Percentiles rank a stretch among this genome's conserved stretches.
These are phyloP conservation scores for Belgica antarctica DNA, from an alignment of 2,888 invertebrate species.

Conservation along the genomic window DNA sequence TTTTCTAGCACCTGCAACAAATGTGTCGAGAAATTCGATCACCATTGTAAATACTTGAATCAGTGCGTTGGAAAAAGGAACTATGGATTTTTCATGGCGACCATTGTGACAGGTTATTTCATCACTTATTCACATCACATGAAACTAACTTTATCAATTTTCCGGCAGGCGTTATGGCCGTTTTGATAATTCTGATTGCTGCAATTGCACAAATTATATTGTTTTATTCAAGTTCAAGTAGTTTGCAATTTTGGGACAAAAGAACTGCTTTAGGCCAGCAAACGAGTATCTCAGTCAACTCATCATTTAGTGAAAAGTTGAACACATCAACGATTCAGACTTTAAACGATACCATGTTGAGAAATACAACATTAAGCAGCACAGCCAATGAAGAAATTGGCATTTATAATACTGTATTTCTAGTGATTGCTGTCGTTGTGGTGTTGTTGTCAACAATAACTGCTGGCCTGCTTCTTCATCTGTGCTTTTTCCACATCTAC, in stretches of 20 bases:
- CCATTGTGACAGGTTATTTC: slow-evolving; percentile 77
- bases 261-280: slow-evolving; percentile 31
- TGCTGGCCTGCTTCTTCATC: slow-evolving; percentile 73
- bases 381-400: slow-evolving; percentile 49
- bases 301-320: slow-evolving; percentile 16
- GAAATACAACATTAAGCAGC: slow-evolving; percentile 40
- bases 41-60: slow-evolving; percentile 99
- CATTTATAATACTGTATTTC: slow-evolving; percentile 61
- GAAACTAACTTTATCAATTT: too few relatives aligned
- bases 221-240: slow-evolving; percentile 61
- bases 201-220: slow-evolving; percentile 69
- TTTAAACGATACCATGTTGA: slow-evolving; percentile 46
- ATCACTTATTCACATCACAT: too few relatives aligned
- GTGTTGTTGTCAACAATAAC: slow-evolving; percentile 72
- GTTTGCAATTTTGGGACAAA: slow-evolving; percentile 57
- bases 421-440: slow-evolving; percentile 62
- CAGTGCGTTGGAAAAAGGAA: slow-evolving; percentile 92
- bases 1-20: too few relatives aligned
- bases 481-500: slow-evolving; percentile 85
- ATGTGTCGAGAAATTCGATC: slow-evolving; percentile 91
- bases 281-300: too few relatives aligned
- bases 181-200: slow-evolving; percentile 67
- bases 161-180: slow-evolving; percentile 73
- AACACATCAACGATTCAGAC: slow-evolving; percentile 22
- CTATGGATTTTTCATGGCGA: slow-evolving; percentile 82